Conservation (phyloP, 2,888 invertebrate genomes). For the Crepidodera aurea region DNA sequence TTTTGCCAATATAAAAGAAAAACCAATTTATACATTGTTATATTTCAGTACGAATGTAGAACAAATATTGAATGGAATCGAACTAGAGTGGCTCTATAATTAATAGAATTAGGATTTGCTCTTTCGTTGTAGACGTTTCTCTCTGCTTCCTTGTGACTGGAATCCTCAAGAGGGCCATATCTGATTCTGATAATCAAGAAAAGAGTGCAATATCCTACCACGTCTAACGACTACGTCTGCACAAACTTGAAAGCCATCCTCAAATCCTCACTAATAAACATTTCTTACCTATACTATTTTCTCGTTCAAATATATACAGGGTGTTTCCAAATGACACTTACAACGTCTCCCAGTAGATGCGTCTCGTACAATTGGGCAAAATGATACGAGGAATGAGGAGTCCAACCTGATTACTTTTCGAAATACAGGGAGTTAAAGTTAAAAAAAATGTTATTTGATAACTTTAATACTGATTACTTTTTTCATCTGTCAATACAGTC, state of each 20-base stretch:
- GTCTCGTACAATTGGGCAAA: no score
- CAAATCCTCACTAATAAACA: not conserved
- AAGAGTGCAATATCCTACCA: conserved; percentile 29
- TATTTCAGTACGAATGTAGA: conserved; percentile 20
- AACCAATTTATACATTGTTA: conserved; percentile 22
- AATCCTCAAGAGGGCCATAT: conserved; percentile 41
- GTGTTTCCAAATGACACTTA: no score
- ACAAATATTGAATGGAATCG: conserved; percentile 33
- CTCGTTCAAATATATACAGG: no score
- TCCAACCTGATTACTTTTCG: no score
- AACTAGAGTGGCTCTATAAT: conserved; percentile 43
- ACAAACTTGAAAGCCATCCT: not conserved
- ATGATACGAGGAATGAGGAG: no score
- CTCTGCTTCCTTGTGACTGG: conserved; percentile 35
- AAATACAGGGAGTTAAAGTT: no score
- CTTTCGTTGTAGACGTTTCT: conserved; percentile 40
- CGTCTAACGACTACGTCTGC: conserved; percentile 22
- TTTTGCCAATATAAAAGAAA: conserved; percentile 12
- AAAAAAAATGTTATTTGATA: no score
- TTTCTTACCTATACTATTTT: no score
- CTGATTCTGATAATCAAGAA: conserved; percentile 39
- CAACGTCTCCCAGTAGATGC: no score
- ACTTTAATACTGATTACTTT: no score
- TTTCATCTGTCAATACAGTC: no score
- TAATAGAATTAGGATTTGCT: conserved; percentile 50